Conservation (phyloP, 2,797 vertebrate genomes). For the Alca torda region DNA sequence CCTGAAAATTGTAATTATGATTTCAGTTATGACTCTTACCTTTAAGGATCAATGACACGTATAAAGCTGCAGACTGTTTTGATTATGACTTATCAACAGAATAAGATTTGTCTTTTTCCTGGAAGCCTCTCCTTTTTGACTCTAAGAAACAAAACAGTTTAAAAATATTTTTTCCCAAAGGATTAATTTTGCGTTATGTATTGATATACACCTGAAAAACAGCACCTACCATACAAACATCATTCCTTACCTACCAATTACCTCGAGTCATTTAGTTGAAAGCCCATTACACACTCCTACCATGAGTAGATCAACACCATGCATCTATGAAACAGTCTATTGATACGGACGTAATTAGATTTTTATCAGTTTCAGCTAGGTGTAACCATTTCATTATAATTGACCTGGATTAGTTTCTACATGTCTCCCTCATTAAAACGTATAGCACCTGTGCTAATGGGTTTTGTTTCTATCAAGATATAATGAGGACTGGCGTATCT, state of each 20-base stretch:
- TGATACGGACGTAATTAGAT: conserved; percentile 59
- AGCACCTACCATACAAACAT: background rate
- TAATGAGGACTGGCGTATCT: conserved; percentile 78
- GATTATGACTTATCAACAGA: background rate
- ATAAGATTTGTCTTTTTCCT: background rate
- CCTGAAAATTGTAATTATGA: background rate
- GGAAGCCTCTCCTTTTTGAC: background rate
- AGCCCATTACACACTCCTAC: background rate
- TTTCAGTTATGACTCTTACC: background rate
- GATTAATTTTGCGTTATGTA: background rate
- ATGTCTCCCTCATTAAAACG: conserved; percentile 72
- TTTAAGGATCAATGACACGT: background rate
- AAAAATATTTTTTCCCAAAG: background rate
- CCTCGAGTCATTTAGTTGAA: background rate
- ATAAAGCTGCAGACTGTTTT: background rate
- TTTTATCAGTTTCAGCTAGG: conserved; percentile 63
- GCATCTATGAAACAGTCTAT: conserved; percentile 12
- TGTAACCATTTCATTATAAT: conserved; percentile 67
- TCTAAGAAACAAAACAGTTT: background rate
- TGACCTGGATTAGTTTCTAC: conserved; percentile 72
- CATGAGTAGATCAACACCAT: background rate
- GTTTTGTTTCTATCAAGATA: conserved; percentile 72
- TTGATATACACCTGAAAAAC: background rate
- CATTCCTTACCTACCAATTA: background rate
- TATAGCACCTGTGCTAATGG: conserved; percentile 73